Base-by-base conservation (phyloP, 2,888 invertebrate genomes). In the Leucophora obtusa region DNA sequence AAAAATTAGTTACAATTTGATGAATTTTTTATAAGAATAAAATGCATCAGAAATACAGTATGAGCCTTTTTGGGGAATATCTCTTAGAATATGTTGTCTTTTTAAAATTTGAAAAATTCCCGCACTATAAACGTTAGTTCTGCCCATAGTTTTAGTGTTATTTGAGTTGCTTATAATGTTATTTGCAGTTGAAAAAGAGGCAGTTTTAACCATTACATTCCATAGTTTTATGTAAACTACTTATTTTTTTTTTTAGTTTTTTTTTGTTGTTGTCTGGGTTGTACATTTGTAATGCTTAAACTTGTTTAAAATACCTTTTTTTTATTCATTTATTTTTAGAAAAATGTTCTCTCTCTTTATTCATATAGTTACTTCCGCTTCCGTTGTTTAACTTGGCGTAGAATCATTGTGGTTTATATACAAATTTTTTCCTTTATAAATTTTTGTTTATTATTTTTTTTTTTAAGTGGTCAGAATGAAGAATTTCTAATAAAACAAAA, bases 341-440 rank as follows among this genome's bases (percentile, higher is more conserved):
- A 24, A 54, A 33, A 35, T 18, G 11, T 51, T 53, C 51, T n/a
- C 3, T 65, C 35, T 65, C 35, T 35, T 18, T 59, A 47, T 73
- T 69, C 54, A 81, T 73, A 53, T 14, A 66, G 66, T 58, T 70
- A 73, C 69, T 81, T 81, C 81, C 81, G 81, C 76, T 76, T 81
- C 80, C 80, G 80, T 73, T 81, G 66, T 77, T 81, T 73, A 73
- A 73, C 81, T 81, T 73, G 73, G 66, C 47, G 33, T 62, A 47
- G 6, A 47, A 47, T 47, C n/a, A 47, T 47, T 47, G 43, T 47
- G 43, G 43, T 47, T 47, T 28, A 5, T n/a, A 47, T 38, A n/a
- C n/a, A n/a, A 21, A 51, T 21, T 62, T 38, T 28, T 60, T 71
- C 43, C 38, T 35, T 50, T 51, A 35, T 62, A 69, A 51, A 51